Base-by-base conservation (phyloP, 2,113 vertebrate genomes). In the Bucco capensis region DNA sequence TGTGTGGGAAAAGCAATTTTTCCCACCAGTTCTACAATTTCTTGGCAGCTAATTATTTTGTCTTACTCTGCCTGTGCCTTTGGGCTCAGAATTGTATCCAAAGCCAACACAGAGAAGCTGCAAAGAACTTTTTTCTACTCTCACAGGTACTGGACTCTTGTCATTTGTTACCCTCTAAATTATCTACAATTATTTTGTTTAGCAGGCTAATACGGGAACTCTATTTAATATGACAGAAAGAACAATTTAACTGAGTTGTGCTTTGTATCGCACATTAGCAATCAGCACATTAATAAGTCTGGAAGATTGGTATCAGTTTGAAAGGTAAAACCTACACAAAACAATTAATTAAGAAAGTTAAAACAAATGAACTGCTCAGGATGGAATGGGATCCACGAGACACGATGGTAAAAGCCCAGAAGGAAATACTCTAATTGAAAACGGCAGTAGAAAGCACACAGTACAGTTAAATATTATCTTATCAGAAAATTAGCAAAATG, bases 401-500 rank as follows among this genome's bases (percentile, higher is more conserved):
- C 61, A 25, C 97, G 97, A 96, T 83, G 92, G 95, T 96, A 96
- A 97, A 97, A 96, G 56, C 95, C 97, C 97, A 97, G 95, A 94
- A 97, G 97, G 97, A 92, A 97, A 97, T 89, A 61, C 86, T 97
- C 93, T 98, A 98, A 98, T 98, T 98, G 98, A 98, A 98, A 98
- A 97, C 30, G 66, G 93, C 86, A 8, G 92, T 91, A 71, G 86
- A 97, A 97, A 95, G 85, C 95, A 97, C 88, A 90, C 76, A 89
- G 92, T 92, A 95, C 96, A 96, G 97, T 96, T 97, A 94, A 96
- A 96, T 86, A 96, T 97, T 97, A 97, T 98, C 97, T 98, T 98
- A 98, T 98, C 98, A 98, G 98, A 98, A 98, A 98, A 98, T 98
- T 98, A 98, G 97, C 97, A 97, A 97, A 98, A 97, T 96, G 97